Evolutionary conservation across 2,888 invertebrate genomes (phyloP).

Genomic region (Branchipolynoe longqiensis): DNA sequence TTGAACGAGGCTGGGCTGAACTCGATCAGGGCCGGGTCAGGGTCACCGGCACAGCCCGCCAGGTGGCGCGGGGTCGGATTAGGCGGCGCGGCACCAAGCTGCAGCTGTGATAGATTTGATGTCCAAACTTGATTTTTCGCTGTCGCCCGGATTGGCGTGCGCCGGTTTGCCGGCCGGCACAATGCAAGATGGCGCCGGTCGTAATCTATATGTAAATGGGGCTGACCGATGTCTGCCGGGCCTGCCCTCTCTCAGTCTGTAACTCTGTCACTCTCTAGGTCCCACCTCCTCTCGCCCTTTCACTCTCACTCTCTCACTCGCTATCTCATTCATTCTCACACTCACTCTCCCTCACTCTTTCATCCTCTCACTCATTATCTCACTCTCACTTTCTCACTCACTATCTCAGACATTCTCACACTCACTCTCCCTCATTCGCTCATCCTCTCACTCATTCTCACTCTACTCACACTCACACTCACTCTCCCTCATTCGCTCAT

Average conservation of each 20-base stretch:
- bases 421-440: too few relatives aligned
- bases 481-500: too few relatives aligned
- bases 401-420: too few relatives aligned
- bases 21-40: conserved; percentile 45
- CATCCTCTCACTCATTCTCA: too few relatives aligned
- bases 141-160: conserved; percentile 33
- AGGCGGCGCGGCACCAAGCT: not conserved
- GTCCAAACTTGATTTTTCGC: conserved; percentile 51
- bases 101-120: conserved; percentile 42
- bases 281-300: too few relatives aligned
- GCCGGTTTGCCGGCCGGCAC: not conserved
- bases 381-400: too few relatives aligned
- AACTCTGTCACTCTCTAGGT: too few relatives aligned
- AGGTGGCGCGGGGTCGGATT: conserved; percentile 31
- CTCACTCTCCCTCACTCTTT: too few relatives aligned
- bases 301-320: too few relatives aligned
- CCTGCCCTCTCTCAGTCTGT: not conserved
- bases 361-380: too few relatives aligned
- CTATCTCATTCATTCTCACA: too few relatives aligned
- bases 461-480: too few relatives aligned
- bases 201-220: conserved; percentile 47
- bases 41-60: conserved; percentile 28
- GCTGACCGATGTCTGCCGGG: not conserved
- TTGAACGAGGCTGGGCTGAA: not conserved
- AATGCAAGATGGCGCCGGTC: conserved; percentile 22